These are phyloP conservation scores for Nasonia giraulti DNA, from an alignment of 1,140 invertebrate species.

Conservation along the genomic window DNA sequence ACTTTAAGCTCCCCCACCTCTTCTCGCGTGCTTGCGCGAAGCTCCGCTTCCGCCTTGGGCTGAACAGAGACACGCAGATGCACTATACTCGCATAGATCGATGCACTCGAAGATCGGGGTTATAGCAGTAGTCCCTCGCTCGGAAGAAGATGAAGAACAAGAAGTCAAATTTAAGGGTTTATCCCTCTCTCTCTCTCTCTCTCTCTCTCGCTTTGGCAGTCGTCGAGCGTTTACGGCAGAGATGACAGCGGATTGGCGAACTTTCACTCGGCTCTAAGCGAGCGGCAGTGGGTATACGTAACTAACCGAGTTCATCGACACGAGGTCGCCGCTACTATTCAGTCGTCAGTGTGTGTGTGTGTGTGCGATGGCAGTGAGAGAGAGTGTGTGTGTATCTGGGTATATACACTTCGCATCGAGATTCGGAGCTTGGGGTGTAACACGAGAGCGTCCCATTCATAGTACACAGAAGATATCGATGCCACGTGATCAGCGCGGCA, in stretches of 20 bases:
- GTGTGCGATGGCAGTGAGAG: conserved; percentile 6
- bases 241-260: not conserved
- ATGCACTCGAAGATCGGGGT: too few relatives aligned
- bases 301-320: conserved; percentile 20
- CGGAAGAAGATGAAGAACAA: too few relatives aligned
- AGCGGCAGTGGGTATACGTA: conserved; percentile 15
- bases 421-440: too few relatives aligned
- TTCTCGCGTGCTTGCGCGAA: conserved; percentile 55
- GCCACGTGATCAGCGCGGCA: too few relatives aligned
- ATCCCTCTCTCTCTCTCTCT: not conserved
- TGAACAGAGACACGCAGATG: too few relatives aligned
- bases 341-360: not conserved
- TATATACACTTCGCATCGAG: too few relatives aligned
- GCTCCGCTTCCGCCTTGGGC: conserved; percentile 24
- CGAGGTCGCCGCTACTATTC: not conserved
- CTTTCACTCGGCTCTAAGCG: conserved; percentile 19
- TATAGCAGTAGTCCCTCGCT: too few relatives aligned
- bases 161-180: too few relatives aligned
- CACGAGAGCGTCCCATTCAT: too few relatives aligned
- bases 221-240: not conserved
- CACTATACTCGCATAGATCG: too few relatives aligned
- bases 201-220: not conserved
- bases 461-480: too few relatives aligned
- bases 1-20: conserved; percentile 50
- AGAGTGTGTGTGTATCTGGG: too few relatives aligned